Conservation (phyloP, 2,888 invertebrate species). For the Pheosia tremula region DNA sequence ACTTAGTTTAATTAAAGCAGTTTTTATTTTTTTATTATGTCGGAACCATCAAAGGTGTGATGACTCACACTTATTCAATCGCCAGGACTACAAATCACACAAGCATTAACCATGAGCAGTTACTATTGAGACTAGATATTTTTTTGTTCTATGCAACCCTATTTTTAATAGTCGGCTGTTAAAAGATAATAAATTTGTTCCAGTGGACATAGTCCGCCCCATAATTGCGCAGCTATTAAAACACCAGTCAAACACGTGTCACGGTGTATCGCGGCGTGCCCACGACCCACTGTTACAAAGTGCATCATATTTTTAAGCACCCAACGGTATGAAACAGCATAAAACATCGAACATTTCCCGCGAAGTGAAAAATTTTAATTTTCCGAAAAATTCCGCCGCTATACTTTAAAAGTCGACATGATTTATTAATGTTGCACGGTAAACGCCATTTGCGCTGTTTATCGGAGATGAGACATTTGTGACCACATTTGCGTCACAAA, state of each 20-base stretch:
- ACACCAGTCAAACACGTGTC: slow-evolving; percentile 30
- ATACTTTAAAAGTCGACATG: slow-evolving; percentile 72
- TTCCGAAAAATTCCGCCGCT: slow-evolving; percentile 61
- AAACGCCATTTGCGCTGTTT: slow-evolving; percentile 68
- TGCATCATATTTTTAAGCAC: slow-evolving; percentile 61
- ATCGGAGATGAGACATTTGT: slow-evolving; percentile 59
- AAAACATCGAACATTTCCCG: slow-evolving; percentile 69
- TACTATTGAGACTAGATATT: too few species aligned
- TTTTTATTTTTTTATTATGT: too few species aligned
- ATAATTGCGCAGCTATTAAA: background rate
- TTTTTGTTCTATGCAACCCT: too few species aligned
- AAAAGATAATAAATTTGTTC: background rate
- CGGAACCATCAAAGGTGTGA: too few species aligned
- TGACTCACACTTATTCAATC: too few species aligned
- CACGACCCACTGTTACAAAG: slow-evolving; percentile 48
- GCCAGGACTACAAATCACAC: too few species aligned
- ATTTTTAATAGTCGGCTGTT: too few species aligned
- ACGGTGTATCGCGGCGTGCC: slow-evolving; percentile 35
- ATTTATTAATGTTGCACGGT: slow-evolving; percentile 72
- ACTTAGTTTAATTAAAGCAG: background rate
- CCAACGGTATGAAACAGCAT: slow-evolving; percentile 64
- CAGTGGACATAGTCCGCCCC: background rate
- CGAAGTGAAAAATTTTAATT: slow-evolving; percentile 71
- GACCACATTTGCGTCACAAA: slow-evolving; percentile 49
- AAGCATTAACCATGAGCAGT: too few species aligned